phyloP scores from a whole-genome alignment of 1,140 invertebrate species.

The Contarinia nasturtii region DNA sequence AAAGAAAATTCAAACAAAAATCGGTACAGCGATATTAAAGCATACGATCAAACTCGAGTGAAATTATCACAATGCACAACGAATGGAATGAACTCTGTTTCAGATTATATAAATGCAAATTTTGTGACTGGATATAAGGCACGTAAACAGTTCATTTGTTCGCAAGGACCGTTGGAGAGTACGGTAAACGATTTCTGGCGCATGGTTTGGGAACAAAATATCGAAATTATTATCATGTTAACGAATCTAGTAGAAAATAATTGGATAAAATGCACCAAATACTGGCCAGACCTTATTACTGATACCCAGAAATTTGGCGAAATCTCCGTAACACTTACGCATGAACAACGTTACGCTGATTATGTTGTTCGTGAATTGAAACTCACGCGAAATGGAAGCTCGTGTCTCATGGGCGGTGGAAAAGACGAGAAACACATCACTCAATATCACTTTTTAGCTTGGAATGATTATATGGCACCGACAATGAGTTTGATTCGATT shows the following conservation, averaged over 20 bases:
- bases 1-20: conserved; percentile 79
- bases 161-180: conserved; percentile 81
- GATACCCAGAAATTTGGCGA: conserved; percentile 58
- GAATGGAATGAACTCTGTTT: conserved; percentile 32
- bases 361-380: conserved; percentile 64
- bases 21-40: conserved; percentile 75
- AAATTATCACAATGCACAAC: conserved; percentile 56
- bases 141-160: conserved; percentile 84
- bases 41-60: conserved; percentile 82
- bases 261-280: conserved; percentile 81
- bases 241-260: conserved; percentile 88
- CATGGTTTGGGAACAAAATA: conserved; percentile 92
- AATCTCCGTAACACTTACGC: conserved; percentile 54
- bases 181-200: conserved; percentile 93
- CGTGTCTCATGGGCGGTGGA: conserved; percentile 23
- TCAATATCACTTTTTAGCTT: conserved; percentile 90
- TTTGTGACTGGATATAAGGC: conserved; percentile 81
- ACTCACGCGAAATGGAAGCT: conserved; percentile 21
- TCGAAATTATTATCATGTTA: conserved; percentile 83
- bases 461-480: conserved; percentile 88
- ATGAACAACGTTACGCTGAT: conserved; percentile 58
- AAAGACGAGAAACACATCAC: conserved; percentile 49
- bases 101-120: conserved; percentile 88
- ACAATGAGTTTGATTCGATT: conserved; percentile 82
- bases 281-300: conserved; percentile 73